phyloP scores from a whole-genome alignment of 2,113 vertebrate genomes.

The Microcebus tavaratra region DNA sequence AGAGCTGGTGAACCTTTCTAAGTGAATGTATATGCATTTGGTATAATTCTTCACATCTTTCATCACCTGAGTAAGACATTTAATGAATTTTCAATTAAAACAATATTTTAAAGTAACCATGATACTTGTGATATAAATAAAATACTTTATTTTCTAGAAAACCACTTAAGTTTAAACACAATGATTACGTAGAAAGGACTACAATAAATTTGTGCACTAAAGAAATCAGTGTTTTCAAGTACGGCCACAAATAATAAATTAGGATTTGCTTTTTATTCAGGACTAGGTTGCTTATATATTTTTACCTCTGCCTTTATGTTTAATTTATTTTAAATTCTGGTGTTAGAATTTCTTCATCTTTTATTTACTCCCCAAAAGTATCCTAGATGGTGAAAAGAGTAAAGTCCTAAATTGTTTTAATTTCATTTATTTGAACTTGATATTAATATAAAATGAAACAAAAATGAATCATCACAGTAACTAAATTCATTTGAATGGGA shows the following conservation, averaged over 20 bases:
- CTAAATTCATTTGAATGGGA: not conserved
- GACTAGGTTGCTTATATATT: not conserved
- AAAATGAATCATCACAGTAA: not conserved
- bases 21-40: not conserved
- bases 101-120: not conserved
- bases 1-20: not conserved
- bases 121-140: not conserved
- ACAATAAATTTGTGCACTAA: not conserved
- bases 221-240: conserved; percentile 14
- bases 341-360: not conserved
- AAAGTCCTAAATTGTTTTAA: not conserved
- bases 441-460: not conserved
- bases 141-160: not conserved
- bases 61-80: not conserved
- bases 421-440: not conserved
- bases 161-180: not conserved
- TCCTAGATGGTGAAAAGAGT: not conserved
- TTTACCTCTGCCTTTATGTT: not conserved
- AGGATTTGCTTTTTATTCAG: not conserved
- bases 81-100: conserved; percentile 3
- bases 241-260: not conserved
- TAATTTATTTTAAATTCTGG: conserved; percentile 4
- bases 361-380: not conserved
- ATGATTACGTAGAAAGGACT: not conserved
- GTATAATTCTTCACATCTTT: not conserved